A percentile compares a stretch with the other conserved stretches of the same genome.
Conservation (phyloP, 2,797 vertebrate species). For the Tarsius wallacei region DNA sequence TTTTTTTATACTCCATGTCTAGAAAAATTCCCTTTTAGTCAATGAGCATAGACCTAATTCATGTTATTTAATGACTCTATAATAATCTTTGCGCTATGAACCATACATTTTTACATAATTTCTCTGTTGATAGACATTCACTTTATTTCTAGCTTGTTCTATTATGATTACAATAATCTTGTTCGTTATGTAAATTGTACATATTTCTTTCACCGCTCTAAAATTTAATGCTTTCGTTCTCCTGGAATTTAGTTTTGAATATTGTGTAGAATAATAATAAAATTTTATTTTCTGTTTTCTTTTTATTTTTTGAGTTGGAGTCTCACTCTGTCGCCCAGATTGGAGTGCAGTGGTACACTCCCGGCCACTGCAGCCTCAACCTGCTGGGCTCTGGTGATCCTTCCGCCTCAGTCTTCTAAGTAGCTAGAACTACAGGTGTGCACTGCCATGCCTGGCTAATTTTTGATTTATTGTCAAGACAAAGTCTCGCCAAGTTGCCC, state of each 20-base stretch:
- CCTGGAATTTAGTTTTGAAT: slow-evolving; percentile 12
- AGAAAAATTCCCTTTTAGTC: not conserved
- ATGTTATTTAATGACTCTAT: not conserved
- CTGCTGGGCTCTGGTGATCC: too few relatives aligned
- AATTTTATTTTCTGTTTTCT: slow-evolving; percentile 8
- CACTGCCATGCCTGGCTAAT: too few relatives aligned
- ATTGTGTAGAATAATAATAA: not conserved
- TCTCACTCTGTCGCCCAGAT: too few relatives aligned
- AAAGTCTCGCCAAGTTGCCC: too few relatives aligned
- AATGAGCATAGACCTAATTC: not conserved
- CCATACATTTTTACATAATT: not conserved
- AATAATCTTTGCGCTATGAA: slow-evolving; percentile 7
- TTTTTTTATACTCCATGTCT: not conserved
- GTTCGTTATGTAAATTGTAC: not conserved
- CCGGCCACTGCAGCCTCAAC: too few relatives aligned
- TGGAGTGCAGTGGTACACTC: too few relatives aligned
- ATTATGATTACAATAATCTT: slow-evolving; percentile 7
- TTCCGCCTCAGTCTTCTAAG: too few relatives aligned
- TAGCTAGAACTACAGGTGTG: too few relatives aligned
- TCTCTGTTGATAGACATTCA: not conserved
- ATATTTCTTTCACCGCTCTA: slow-evolving; percentile 11
- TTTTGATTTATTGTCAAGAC: too few relatives aligned
- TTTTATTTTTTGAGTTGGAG: too few relatives aligned
- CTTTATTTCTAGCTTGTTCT: slow-evolving; percentile 35
- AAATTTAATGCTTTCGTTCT: not conserved